Evolutionary conservation across 2,797 vertebrate genomes (phyloP).

Genomic region (Poecilia picta): DNA sequence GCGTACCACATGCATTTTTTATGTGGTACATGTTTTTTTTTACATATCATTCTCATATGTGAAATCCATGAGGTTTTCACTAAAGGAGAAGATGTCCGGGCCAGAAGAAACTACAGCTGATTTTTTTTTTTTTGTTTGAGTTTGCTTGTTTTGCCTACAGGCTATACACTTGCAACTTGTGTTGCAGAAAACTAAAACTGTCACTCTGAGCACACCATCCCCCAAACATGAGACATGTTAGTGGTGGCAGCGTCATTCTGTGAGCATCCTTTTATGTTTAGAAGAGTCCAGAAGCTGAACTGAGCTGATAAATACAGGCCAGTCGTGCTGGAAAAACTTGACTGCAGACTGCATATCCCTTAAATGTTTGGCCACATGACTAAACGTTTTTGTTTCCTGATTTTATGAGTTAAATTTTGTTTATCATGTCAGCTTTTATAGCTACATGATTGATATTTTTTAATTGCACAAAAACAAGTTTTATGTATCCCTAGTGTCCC

Average conservation of each 20-base stretch:
- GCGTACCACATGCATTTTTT: no score
- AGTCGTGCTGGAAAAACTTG: background rate
- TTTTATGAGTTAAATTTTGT: background rate
- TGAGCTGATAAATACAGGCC: background rate
- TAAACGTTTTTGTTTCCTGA: background rate
- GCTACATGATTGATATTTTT: background rate
- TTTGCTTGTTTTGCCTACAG: background rate
- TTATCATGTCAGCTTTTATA: background rate
- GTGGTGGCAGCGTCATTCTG: background rate
- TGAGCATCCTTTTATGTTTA: background rate
- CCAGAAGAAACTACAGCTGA: background rate
- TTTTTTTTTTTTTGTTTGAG: background rate
- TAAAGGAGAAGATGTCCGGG: background rate
- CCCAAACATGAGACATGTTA: background rate
- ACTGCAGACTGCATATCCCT: background rate
- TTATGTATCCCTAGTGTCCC: background rate
- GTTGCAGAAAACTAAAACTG: background rate
- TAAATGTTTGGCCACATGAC: background rate
- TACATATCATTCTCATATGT: no score
- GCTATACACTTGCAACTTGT: background rate
- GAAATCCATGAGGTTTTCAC: no score
- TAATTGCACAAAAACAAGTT: background rate
- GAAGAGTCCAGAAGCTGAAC: background rate
- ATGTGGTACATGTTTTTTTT: no score
- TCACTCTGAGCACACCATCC: background rate